These are phyloP conservation scores for Carapus acus DNA, from an alignment of 2,797 vertebrate species.

Conservation along the genomic window DNA sequence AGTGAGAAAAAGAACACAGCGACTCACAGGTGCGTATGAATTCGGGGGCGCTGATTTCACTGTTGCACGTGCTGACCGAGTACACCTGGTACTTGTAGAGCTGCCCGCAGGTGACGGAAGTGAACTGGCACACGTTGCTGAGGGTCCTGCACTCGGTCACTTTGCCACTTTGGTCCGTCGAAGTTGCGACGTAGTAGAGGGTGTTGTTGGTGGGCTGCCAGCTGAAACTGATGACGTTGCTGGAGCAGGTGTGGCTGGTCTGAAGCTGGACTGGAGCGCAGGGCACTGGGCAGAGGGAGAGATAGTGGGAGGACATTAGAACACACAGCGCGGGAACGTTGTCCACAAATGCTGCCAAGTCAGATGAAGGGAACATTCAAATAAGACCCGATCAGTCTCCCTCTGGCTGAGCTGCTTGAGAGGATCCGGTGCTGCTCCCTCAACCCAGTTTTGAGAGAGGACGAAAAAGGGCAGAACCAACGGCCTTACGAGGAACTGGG, in stretches of 20 bases:
- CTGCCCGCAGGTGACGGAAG: constrained; percentile 64
- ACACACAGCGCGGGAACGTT: too few species aligned
- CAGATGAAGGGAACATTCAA: too few species aligned
- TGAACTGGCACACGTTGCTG: constrained; percentile 67
- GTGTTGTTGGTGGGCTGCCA: constrained; percentile 70
- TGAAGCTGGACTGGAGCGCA: constrained; percentile 65
- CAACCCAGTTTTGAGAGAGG: too few species aligned
- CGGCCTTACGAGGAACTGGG: too few species aligned
- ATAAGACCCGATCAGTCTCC: too few species aligned
- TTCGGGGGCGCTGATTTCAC: constrained; percentile 42
- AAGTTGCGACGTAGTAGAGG: constrained; percentile 62
- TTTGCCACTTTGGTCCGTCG: constrained; percentile 42
- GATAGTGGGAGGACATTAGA: background rate
- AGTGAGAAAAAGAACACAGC: background rate
- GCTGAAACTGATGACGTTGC: constrained; percentile 61
- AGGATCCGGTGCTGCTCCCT: too few species aligned
- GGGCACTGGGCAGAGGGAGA: constrained; percentile 55
- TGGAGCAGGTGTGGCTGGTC: constrained; percentile 55
- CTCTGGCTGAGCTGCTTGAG: too few species aligned
- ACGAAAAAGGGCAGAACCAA: too few species aligned
- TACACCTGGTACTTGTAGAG: constrained; percentile 66
- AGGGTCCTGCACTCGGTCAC: constrained; percentile 55
- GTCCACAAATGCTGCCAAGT: too few species aligned
- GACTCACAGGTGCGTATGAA: constrained; percentile 65
- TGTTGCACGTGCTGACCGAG: constrained; percentile 61